A percentile compares a stretch with the other conserved stretches of the same genome.
phyloP scores from a whole-genome alignment of 2,113 vertebrate species.

The Poeciliopsis prolifica region DNA sequence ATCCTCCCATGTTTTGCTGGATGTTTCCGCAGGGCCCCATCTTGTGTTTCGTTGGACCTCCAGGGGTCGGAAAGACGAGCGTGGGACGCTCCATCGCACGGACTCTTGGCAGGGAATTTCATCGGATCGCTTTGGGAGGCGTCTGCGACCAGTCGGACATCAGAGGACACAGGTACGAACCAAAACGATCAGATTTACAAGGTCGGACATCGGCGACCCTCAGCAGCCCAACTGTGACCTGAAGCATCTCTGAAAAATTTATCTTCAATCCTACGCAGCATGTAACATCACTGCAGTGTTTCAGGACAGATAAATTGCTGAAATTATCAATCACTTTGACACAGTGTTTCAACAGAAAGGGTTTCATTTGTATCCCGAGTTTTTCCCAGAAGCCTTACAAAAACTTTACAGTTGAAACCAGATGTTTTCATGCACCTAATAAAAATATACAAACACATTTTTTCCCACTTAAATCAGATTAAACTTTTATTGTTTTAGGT shows the following conservation, averaged over 20 bases:
- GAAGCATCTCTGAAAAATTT: neutral
- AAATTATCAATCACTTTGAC: too few relatives aligned
- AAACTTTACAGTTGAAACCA: too few relatives aligned
- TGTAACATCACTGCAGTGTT: neutral
- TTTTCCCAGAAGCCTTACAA: too few relatives aligned
- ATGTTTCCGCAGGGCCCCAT: slow-evolving; percentile 84
- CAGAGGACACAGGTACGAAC: slow-evolving; percentile 91
- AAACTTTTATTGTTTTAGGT: too few relatives aligned
- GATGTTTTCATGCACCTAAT: too few relatives aligned
- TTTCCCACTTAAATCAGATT: too few relatives aligned
- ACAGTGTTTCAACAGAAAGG: too few relatives aligned
- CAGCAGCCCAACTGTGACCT: neutral
- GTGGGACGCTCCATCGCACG: slow-evolving; percentile 95
- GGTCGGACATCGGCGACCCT: too few relatives aligned
- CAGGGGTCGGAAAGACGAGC: slow-evolving; percentile 97
- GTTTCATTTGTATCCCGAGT: too few relatives aligned
- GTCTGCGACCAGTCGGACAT: slow-evolving; percentile 98
- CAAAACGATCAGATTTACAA: too few relatives aligned
- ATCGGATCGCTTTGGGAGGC: slow-evolving; percentile 94
- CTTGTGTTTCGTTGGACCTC: slow-evolving; percentile 96
- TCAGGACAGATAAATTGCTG: neutral
- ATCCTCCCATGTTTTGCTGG: neutral
- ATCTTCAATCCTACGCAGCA: neutral
- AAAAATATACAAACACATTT: too few relatives aligned
- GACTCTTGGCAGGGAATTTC: slow-evolving; percentile 94